phyloP scores from a whole-genome alignment of 2,797 vertebrate genomes.

The Prunella strophiata region DNA sequence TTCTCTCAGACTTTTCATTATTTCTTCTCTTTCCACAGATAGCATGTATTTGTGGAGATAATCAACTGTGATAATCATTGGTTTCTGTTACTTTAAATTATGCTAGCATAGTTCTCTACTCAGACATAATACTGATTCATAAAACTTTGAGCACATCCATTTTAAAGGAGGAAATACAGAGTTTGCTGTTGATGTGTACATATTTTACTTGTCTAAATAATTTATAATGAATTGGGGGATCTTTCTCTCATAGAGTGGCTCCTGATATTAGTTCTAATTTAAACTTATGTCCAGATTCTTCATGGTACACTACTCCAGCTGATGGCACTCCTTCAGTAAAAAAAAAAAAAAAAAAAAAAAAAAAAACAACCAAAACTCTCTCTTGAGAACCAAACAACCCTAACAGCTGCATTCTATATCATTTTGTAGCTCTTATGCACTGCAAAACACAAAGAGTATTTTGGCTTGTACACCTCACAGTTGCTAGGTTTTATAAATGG shows the following conservation, averaged over 20 bases:
- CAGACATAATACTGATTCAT: background rate
- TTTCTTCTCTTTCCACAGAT: background rate
- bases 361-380: background rate
- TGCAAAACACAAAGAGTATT: background rate
- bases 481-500: background rate
- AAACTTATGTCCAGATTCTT: background rate
- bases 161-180: background rate
- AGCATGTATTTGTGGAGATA: background rate
- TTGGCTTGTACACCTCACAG: background rate
- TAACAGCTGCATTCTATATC: background rate
- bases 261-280: background rate
- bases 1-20: background rate
- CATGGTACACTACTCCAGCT: background rate
- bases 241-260: background rate
- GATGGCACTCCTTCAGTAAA: background rate
- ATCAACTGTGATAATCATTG: conserved; percentile 10
- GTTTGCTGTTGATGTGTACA: background rate
- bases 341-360: background rate
- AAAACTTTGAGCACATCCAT: background rate
- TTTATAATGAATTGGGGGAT: background rate
- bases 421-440: background rate
- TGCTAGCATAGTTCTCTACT: background rate
- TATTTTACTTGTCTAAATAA: background rate
- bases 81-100: conserved; percentile 26
- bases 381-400: background rate